These are phyloP conservation scores for Gorsachius magnificus DNA, from an alignment of 2,797 vertebrate genomes.

Conservation along the genomic window DNA sequence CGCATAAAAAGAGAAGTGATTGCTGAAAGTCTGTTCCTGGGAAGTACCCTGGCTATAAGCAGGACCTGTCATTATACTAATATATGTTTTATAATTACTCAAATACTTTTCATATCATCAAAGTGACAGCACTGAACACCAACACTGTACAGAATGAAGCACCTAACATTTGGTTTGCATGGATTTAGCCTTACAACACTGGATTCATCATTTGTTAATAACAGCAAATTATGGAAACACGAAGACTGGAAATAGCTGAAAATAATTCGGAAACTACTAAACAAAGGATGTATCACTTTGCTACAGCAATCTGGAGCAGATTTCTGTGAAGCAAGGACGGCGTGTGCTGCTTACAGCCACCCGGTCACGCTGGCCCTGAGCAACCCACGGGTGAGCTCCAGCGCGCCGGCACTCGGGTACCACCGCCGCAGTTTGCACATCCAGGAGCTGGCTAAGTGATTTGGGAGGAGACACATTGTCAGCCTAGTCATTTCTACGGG, in stretches of 20 bases:
- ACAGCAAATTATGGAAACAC: not conserved
- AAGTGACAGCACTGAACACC: not conserved
- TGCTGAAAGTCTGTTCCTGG: not conserved
- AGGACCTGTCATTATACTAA: not conserved
- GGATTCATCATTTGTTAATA: not conserved
- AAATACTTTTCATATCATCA: not conserved
- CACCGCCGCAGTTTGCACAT: not conserved
- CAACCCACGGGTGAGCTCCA: not conserved
- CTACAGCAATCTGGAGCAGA: not conserved
- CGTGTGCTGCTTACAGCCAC: rapidly evolving
- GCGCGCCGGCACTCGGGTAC: no score
- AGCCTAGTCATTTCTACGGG: not conserved
- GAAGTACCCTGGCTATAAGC: not conserved
- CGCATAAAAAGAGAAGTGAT: not conserved
- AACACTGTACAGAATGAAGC: not conserved
- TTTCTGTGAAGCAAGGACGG: rapidly evolving
- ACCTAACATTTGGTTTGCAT: not conserved
- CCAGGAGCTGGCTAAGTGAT: rapidly evolving
- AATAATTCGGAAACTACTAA: not conserved
- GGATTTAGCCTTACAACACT: not conserved
- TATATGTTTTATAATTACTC: not conserved
- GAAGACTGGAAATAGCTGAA: not conserved
- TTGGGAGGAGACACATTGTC: no score
- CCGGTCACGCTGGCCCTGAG: not conserved
- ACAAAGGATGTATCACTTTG: not conserved